phyloP scores from a whole-genome alignment of 2,888 invertebrate species.

The Scaeva pyrastri region DNA sequence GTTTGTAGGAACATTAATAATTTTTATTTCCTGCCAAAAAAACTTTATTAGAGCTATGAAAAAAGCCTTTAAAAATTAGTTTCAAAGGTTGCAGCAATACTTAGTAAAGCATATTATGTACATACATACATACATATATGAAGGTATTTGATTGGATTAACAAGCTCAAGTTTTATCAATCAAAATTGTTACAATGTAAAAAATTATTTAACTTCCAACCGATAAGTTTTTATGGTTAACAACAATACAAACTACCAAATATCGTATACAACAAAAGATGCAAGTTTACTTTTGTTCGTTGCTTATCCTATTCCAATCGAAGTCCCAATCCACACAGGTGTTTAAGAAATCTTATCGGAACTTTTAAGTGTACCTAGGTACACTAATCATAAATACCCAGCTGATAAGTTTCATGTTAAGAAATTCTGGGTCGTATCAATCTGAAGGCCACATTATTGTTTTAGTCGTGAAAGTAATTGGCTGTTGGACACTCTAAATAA shows the following conservation, averaged over 20 bases:
- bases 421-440: neutral
- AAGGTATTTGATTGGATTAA: neutral
- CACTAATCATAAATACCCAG: conserved; percentile 21
- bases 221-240: neutral
- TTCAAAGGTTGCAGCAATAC: no score
- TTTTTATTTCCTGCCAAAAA: no score
- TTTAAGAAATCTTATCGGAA: conserved; percentile 49
- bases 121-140: no score
- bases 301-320: conserved; percentile 45
- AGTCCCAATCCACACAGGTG: conserved; percentile 54
- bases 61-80: no score
- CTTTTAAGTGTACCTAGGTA: neutral
- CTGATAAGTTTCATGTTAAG: conserved; percentile 16
- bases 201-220: neutral
- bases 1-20: no score
- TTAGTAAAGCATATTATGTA: no score
- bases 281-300: neutral
- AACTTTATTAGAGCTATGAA: no score
- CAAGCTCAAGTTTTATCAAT: neutral
- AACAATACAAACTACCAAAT: neutral
- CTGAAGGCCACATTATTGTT: conserved; percentile 7
- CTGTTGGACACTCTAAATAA: neutral
- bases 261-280: conserved; percentile 2
- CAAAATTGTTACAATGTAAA: conserved; percentile 13
- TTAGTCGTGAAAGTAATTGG: conserved; percentile 49